Conservation (phyloP, 2,113 vertebrate species). For the Tragelaphus strepsiceros region DNA sequence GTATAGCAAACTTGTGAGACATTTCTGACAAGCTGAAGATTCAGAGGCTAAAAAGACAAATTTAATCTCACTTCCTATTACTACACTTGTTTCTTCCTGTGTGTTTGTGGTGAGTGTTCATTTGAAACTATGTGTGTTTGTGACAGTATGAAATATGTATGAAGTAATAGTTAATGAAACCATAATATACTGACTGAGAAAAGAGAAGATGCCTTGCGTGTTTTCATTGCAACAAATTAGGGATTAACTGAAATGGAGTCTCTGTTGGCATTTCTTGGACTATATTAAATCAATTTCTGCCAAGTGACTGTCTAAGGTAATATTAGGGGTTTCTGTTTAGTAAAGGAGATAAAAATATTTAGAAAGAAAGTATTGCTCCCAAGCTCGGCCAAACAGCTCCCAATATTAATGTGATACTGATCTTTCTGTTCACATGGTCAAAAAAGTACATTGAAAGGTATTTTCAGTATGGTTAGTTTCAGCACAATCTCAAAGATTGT, state of each 20-base stretch:
- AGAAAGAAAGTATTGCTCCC: neutral
- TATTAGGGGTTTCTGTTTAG: neutral
- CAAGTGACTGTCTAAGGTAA: neutral
- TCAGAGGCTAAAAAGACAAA: neutral
- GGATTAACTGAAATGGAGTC: neutral
- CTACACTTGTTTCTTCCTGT: neutral
- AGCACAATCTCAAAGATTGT: neutral
- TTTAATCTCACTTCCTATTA: accelerated
- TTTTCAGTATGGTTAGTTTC: neutral
- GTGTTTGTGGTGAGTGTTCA: neutral
- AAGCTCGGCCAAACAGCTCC: neutral
- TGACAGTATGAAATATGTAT: neutral
- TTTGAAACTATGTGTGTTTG: neutral
- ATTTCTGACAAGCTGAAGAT: neutral
- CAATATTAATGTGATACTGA: accelerated
- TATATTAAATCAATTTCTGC: neutral
- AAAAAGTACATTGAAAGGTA: neutral
- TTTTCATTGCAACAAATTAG: neutral
- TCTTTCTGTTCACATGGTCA: too few relatives aligned
- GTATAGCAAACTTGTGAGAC: neutral
- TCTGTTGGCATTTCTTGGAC: neutral
- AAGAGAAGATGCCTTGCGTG: neutral
- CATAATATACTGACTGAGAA: accelerated
- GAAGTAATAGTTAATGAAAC: neutral
- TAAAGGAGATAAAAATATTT: neutral